Evolutionary conservation across 2,113 vertebrate species (phyloP).

Genomic region (Equus przewalskii): DNA sequence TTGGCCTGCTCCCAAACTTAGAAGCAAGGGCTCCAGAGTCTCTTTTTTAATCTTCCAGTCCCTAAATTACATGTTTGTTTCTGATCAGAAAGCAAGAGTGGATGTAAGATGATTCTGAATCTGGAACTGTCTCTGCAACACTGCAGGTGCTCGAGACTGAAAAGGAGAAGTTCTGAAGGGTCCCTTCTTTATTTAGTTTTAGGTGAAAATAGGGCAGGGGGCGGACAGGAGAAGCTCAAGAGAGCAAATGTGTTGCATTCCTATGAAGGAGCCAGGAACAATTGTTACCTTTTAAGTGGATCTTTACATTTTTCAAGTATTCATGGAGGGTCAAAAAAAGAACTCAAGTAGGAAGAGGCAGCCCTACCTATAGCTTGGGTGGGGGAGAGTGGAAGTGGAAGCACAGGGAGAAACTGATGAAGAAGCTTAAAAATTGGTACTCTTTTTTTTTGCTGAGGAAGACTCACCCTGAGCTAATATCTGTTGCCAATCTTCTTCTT

Average conservation of each 20-base stretch:
- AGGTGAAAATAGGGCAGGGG: background rate
- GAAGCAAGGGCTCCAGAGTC: background rate
- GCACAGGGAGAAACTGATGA: background rate
- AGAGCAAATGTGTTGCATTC: background rate
- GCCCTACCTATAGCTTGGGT: background rate
- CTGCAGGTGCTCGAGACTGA: background rate
- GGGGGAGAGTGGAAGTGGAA: accelerated
- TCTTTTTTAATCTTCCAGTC: background rate
- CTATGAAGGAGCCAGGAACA: background rate
- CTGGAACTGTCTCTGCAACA: background rate
- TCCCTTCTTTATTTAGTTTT: background rate
- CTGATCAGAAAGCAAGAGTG: background rate
- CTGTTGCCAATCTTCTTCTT: no score
- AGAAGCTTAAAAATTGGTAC: background rate
- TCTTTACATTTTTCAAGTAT: background rate
- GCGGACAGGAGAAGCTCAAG: background rate
- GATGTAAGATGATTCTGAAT: background rate
- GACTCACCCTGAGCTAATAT: no score
- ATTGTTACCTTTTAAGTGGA: background rate
- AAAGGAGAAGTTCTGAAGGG: background rate
- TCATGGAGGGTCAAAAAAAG: background rate
- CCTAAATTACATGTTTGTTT: background rate
- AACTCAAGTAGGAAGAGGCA: background rate
- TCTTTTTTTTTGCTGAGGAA: no score
- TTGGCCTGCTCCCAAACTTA: background rate